These are phyloP conservation scores for Apamea sordens DNA, from an alignment of 2,888 invertebrate species.

Conservation along the genomic window DNA sequence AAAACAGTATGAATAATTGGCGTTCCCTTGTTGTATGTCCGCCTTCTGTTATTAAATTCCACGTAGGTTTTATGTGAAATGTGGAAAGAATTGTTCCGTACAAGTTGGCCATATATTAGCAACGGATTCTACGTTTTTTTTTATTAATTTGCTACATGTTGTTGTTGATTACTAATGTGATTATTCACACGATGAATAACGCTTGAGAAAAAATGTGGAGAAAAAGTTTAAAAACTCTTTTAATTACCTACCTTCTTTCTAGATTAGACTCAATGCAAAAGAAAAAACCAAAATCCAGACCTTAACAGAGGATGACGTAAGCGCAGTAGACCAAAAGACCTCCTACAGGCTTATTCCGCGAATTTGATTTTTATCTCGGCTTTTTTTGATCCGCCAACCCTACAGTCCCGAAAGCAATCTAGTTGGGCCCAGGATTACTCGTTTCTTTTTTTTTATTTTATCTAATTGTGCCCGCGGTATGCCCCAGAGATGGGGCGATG, in stretches of 20 bases:
- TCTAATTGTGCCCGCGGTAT: slow-evolving; percentile 85
- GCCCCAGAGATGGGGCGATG: slow-evolving; percentile 86
- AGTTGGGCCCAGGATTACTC: slow-evolving; percentile 75
- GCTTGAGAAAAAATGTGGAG: not conserved
- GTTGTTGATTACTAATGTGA: slow-evolving; percentile 32
- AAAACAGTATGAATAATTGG: slow-evolving; percentile 77
- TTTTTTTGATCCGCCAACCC: slow-evolving; percentile 65
- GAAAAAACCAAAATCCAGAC: not conserved
- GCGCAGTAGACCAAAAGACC: not conserved
- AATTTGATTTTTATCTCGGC: slow-evolving; percentile 62
- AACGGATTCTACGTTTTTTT: slow-evolving; percentile 18
- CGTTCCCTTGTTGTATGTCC: slow-evolving; percentile 71
- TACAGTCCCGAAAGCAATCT: slow-evolving; percentile 78
- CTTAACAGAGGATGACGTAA: not conserved
- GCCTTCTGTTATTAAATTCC: slow-evolving; percentile 73
- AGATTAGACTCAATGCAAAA: not conserved
- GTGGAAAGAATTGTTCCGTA: slow-evolving; percentile 51
- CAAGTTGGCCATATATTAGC: slow-evolving; percentile 48
- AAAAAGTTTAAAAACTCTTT: not conserved
- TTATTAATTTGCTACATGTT: slow-evolving; percentile 39
- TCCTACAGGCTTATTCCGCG: slow-evolving; percentile 21
- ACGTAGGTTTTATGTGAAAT: slow-evolving; percentile 65
- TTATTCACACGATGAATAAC: slow-evolving; percentile 8
- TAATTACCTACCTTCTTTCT: too few species aligned
- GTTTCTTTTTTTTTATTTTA: slow-evolving; percentile 83